Evolutionary conservation across 2,888 invertebrate genomes (phyloP).

Genomic region (Homarus gammarus): DNA sequence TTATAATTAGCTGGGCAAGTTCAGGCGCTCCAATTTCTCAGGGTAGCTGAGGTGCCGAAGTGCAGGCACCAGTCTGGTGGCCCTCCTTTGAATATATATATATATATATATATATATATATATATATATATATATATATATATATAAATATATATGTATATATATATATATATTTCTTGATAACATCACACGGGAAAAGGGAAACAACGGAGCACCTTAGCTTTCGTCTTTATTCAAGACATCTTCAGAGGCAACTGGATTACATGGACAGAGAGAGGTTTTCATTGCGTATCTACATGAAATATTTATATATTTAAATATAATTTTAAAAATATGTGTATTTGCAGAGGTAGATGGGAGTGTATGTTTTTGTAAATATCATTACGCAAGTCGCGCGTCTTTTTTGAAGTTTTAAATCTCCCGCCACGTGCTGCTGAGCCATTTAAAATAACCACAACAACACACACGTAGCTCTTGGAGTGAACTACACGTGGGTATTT

Average conservation of each 20-base stretch:
- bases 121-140: conserved; percentile 11
- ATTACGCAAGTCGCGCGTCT: neutral
- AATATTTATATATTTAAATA: conserved; percentile 6
- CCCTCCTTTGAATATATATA: neutral
- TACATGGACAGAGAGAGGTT: no score
- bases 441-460: conserved; percentile 10
- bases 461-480: neutral
- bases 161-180: no score
- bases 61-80: no score
- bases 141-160: conserved; percentile 21
- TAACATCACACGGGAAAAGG: no score
- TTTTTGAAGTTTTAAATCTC: conserved; percentile 9
- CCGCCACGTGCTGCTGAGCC: neutral
- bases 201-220: no score
- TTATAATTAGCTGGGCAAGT: no score
- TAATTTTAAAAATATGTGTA: conserved; percentile 1
- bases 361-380: neutral
- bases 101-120: conserved; percentile 16
- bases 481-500: neutral
- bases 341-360: neutral
- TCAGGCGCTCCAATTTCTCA: no score
- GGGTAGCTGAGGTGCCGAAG: no score
- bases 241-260: no score
- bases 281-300: no score
- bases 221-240: no score